Conservation (phyloP, 2,797 vertebrate genomes). For the Pteronotus mesoamericanus region DNA sequence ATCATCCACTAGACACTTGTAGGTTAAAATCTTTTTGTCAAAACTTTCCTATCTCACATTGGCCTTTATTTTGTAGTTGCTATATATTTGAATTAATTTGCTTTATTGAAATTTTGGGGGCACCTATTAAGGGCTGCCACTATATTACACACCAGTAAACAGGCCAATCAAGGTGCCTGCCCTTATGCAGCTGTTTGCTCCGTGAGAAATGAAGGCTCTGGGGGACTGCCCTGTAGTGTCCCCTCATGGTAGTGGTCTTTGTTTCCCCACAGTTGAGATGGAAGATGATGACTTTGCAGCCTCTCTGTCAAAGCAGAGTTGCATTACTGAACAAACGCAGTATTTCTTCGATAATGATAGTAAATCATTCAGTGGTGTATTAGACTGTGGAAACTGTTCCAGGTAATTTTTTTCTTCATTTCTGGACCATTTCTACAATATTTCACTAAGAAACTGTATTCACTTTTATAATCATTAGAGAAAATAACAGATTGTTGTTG, state of each 20-base stretch:
- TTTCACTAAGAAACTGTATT: not conserved
- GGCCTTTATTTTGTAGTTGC: not conserved
- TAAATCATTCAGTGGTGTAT: constrained; percentile 91
- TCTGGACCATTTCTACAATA: not conserved
- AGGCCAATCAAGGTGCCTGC: accelerated
- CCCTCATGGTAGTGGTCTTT: not conserved
- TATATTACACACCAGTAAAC: not conserved
- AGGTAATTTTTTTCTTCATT: constrained; percentile 83
- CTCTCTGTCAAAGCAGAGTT: constrained; percentile 95
- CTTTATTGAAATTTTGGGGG: not conserved
- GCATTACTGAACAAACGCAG: constrained; percentile 98
- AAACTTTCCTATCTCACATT: not conserved
- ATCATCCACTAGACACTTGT: not conserved
- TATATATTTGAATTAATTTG: not conserved
- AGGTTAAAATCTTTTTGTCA: not conserved
- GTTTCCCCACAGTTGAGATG: constrained; percentile 85
- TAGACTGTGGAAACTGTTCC: constrained; percentile 98
- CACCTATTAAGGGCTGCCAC: not conserved
- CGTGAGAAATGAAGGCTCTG: not conserved
- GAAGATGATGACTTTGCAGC: constrained; percentile 93
- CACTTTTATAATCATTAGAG: not conserved
- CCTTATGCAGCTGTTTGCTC: not conserved
- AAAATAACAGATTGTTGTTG: not conserved
- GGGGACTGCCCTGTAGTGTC: not conserved
- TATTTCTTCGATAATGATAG: constrained; percentile 97